A percentile compares a stretch with the other conserved stretches of the same genome.
These are phyloP conservation scores for Drosophila bifasciata DNA, from an alignment of 1,140 invertebrate species.

Conservation along the genomic window DNA sequence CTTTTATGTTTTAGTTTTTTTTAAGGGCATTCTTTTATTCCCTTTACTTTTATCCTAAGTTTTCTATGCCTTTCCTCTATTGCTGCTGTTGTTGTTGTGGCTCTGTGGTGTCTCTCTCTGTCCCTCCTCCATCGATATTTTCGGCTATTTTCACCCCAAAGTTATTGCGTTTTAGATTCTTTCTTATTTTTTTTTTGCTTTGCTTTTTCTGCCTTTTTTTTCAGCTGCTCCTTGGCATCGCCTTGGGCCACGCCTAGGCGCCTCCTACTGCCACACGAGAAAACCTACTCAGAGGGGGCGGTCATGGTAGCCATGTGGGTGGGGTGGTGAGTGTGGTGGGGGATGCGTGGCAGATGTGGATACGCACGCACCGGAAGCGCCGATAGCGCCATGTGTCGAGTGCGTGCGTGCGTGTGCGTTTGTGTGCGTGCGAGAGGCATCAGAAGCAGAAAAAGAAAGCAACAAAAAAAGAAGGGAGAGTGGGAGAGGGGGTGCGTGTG, in stretches of 20 bases:
- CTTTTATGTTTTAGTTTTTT: not conserved
- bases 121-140: slow-evolving; percentile 76
- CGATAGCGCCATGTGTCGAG: slow-evolving; percentile 82
- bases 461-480: slow-evolving; percentile 10
- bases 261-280: slow-evolving; percentile 21
- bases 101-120: slow-evolving; percentile 31
- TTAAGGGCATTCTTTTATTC: not conserved
- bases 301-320: not conserved
- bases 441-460: slow-evolving; percentile 24
- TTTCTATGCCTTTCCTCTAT: slow-evolving; percentile 10
- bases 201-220: slow-evolving; percentile 42
- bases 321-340: slow-evolving; percentile 1
- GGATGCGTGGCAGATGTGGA: slow-evolving; percentile 22
- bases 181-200: slow-evolving; percentile 50
- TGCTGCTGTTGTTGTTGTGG: slow-evolving; percentile 26
- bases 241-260: slow-evolving; percentile 53
- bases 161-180: slow-evolving; percentile 83
- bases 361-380: slow-evolving; percentile 75
- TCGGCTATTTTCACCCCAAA: slow-evolving; percentile 82
- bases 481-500: slow-evolving; percentile 5
- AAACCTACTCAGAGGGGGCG: slow-evolving; percentile 30
- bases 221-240: slow-evolving; percentile 38
- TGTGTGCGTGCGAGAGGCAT: slow-evolving; percentile 65
- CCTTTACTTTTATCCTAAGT: not conserved
- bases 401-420: slow-evolving; percentile 73